Conservation (phyloP, 2,113 vertebrate species). For the Globicephala melas region DNA sequence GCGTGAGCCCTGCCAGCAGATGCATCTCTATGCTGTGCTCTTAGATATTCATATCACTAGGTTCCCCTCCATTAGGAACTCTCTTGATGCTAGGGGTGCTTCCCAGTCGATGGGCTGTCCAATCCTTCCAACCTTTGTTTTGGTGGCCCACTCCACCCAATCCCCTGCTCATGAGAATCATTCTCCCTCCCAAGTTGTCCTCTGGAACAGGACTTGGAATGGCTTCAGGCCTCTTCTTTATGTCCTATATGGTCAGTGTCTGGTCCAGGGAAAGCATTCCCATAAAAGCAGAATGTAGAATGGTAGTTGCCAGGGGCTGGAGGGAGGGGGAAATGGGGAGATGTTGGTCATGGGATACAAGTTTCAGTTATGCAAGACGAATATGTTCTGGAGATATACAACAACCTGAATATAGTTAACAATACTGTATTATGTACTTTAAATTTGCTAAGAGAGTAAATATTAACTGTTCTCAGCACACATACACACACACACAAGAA, state of each 20-base stretch:
- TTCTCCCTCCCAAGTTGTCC: background rate
- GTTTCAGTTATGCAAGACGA: background rate
- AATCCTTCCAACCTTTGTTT: background rate
- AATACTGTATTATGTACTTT: background rate
- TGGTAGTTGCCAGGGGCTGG: background rate
- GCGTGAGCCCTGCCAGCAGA: background rate
- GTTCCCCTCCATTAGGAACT: background rate
- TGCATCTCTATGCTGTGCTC: background rate
- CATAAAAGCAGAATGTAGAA: background rate
- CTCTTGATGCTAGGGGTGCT: no score
- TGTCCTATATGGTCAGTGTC: background rate
- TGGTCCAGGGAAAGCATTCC: background rate
- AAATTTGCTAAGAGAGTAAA: background rate
- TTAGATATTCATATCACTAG: background rate
- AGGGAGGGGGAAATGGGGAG: background rate
- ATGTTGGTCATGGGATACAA: background rate
- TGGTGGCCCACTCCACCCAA: background rate
- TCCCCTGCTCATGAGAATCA: background rate
- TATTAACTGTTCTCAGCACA: background rate
- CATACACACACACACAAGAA: background rate
- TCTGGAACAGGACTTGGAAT: background rate
- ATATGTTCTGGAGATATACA: background rate
- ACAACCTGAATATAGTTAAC: background rate
- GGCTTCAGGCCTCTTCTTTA: background rate
- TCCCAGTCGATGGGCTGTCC: fast-evolving